Conservation (phyloP, 2,113 vertebrate species). For the Dasyurus viverrinus region DNA sequence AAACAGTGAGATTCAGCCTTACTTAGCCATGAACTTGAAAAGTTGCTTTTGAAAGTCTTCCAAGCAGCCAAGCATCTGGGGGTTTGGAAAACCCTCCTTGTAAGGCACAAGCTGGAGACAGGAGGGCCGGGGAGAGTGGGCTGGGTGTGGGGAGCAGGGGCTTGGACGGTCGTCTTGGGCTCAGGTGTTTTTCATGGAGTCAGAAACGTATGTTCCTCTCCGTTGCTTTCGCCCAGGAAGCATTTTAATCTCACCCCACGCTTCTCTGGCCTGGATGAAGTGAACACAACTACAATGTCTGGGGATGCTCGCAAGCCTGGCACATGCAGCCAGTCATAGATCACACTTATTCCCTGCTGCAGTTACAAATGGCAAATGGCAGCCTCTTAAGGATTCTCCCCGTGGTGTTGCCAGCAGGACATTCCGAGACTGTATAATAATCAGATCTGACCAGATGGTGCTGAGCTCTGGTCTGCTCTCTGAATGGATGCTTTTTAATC, state of each 20-base stretch:
- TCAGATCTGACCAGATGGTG: conserved; percentile 87
- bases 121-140: conserved; percentile 46
- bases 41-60: conserved; percentile 62
- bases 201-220: conserved; percentile 41
- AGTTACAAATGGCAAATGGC: conserved; percentile 81
- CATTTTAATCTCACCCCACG: conserved; percentile 64
- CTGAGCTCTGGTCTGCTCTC: conserved; percentile 75
- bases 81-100: conserved; percentile 68
- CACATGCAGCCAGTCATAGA: conserved; percentile 58
- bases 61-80: conserved; percentile 78
- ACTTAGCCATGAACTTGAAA: conserved; percentile 71
- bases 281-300: conserved; percentile 56
- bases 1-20: conserved; percentile 64
- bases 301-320: conserved; percentile 69
- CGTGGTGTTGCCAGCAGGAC: conserved; percentile 80
- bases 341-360: conserved; percentile 77
- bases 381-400: conserved; percentile 82
- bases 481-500: conserved; percentile 82
- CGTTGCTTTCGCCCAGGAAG: conserved; percentile 61
- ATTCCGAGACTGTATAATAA: conserved; percentile 81
- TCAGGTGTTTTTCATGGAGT: conserved; percentile 38
- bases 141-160: conserved; percentile 33
- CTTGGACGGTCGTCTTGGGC: conserved; percentile 31
- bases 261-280: conserved; percentile 65
- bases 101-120: conserved; percentile 33